Percentiles rank a stretch among this genome's conserved stretches.
phyloP scores from a whole-genome alignment of 2,113 vertebrate species.

The Sceloporus tristichus region DNA sequence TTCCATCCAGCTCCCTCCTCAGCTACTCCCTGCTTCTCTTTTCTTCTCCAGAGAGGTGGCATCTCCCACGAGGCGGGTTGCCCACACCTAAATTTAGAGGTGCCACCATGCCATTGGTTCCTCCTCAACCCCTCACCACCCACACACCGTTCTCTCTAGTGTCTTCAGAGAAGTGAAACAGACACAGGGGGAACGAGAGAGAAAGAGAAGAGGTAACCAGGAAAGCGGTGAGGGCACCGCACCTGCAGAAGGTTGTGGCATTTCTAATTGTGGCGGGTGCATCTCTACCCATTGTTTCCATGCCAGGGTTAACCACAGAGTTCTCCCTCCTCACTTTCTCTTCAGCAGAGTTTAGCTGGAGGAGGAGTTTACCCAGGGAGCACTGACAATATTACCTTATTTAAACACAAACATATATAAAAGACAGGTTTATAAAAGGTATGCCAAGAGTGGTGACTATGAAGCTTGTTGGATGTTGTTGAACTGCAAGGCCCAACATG shows the following conservation, averaged over 20 bases:
- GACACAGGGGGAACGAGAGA: neutral
- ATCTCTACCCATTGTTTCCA: conserved; percentile 26
- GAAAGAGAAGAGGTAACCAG: neutral
- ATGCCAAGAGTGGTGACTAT: no score
- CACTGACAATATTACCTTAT: no score
- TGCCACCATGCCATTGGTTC: neutral
- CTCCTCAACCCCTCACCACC: neutral
- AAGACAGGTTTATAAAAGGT: no score
- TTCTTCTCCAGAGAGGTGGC: neutral
- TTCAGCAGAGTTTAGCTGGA: neutral
- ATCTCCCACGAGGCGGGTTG: neutral
- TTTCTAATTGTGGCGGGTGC: conserved; percentile 19
- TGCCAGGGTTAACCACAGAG: conserved; percentile 17
- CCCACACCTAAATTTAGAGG: neutral
- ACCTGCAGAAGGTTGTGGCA: conserved; percentile 43
- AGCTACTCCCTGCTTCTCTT: conserved; percentile 29
- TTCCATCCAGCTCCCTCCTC: neutral
- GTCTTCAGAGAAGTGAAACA: conserved; percentile 49
- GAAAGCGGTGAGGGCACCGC: neutral
- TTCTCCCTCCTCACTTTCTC: neutral
- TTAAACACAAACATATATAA: no score
- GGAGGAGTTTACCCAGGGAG: no score
- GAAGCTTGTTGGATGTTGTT: neutral
- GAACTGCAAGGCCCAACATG: neutral
- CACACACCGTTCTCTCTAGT: fast-evolving